Percentiles rank a stretch among this genome's conserved stretches.
Conservation (phyloP, 2,797 vertebrate genomes). For the Erpetoichthys calabaricus region DNA sequence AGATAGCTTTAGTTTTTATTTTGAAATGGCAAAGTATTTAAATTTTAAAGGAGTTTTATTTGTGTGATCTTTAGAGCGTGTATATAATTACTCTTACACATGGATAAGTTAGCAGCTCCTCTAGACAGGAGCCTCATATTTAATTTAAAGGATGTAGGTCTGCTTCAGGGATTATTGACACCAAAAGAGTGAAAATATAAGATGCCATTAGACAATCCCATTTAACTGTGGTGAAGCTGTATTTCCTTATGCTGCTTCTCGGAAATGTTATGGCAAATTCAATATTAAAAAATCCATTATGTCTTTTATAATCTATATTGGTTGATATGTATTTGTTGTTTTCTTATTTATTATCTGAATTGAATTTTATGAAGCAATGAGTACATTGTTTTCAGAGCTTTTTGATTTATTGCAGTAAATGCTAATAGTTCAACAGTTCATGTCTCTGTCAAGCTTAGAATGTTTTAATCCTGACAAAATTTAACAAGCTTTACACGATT, state of each 20-base stretch:
- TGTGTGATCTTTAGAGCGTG: constrained; percentile 43
- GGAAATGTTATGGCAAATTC: too few relatives aligned
- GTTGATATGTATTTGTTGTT: too few relatives aligned
- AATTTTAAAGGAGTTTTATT: constrained; percentile 49
- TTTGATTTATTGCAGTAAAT: too few relatives aligned
- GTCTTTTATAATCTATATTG: not conserved
- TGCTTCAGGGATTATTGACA: constrained; percentile 36
- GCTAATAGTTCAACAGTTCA: too few relatives aligned
- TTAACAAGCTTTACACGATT: too few relatives aligned
- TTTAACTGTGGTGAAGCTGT: constrained; percentile 5
- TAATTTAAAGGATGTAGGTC: constrained; percentile 41
- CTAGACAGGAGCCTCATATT: constrained; percentile 42
- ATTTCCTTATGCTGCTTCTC: not conserved
- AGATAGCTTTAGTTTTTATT: too few relatives aligned
- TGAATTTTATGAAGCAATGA: too few relatives aligned
- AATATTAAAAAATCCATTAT: constrained; percentile 22
- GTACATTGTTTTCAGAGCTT: too few relatives aligned
- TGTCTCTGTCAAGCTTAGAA: too few relatives aligned
- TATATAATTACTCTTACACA: constrained; percentile 46
- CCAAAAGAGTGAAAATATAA: constrained; percentile 14
- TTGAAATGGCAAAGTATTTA: constrained; percentile 29
- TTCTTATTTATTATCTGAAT: too few relatives aligned
- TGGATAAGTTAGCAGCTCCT: constrained; percentile 35
- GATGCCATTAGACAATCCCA: not conserved
- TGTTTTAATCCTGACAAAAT: too few relatives aligned